Percentiles rank a stretch among this genome's conserved stretches.
phyloP scores from a whole-genome alignment of 2,888 invertebrate genomes.

The Euzetes globulus region DNA sequence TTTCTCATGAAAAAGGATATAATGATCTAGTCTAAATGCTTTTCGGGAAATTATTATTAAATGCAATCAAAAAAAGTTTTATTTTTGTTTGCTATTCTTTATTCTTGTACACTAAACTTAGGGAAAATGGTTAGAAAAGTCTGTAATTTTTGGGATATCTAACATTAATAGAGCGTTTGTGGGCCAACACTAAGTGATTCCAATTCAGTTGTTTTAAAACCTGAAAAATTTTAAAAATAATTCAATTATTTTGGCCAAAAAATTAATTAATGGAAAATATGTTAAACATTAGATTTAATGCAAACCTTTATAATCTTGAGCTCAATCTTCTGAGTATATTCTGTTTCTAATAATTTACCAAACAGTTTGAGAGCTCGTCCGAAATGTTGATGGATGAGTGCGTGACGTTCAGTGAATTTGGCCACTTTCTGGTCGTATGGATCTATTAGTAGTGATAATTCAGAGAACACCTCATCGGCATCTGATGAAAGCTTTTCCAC shows the following conservation, averaged over 20 bases:
- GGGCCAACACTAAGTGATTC: constrained; percentile 58
- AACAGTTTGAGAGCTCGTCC: constrained; percentile 72
- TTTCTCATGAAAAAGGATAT: no score
- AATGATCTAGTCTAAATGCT: no score
- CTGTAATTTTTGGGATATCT: constrained; percentile 63
- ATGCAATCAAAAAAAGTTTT: no score
- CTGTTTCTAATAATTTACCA: constrained; percentile 69
- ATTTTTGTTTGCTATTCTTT: no score
- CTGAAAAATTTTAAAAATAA: constrained; percentile 52
- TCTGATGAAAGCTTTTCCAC: not conserved
- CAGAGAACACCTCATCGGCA: constrained; percentile 55
- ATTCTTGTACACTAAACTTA: no score
- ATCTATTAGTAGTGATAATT: constrained; percentile 73
- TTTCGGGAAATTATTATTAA: no score
- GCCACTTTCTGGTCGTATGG: constrained; percentile 45
- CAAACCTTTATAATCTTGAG: constrained; percentile 8
- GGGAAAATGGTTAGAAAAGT: constrained; percentile 56
- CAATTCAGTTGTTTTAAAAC: constrained; percentile 62
- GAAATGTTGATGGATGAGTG: constrained; percentile 66
- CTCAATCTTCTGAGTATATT: constrained; percentile 50
- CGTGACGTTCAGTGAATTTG: constrained; percentile 61
- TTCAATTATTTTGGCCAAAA: no score
- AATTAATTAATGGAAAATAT: not conserved
- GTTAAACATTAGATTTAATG: not conserved
- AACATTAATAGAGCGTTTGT: constrained; percentile 56